These are phyloP conservation scores for Vespertilio murinus DNA, from an alignment of 2,797 vertebrate genomes.

Conservation along the genomic window DNA sequence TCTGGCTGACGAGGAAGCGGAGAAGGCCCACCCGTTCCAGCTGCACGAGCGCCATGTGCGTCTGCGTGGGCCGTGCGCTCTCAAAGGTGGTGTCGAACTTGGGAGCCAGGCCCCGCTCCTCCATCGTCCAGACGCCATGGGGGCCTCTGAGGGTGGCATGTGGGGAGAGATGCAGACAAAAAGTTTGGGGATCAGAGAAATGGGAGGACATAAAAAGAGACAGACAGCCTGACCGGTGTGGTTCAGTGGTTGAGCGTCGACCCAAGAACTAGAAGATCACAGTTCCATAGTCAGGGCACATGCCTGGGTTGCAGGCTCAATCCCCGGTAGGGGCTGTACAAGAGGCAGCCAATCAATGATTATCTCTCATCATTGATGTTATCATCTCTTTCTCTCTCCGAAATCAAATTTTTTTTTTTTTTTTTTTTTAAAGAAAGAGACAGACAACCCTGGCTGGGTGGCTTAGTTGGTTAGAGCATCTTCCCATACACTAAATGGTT, in stretches of 20 bases:
- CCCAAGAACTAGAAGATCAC: neutral
- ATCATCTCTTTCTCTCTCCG: neutral
- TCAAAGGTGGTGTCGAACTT: conserved; percentile 97
- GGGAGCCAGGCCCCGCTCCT: conserved; percentile 92
- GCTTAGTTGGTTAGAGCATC: no score
- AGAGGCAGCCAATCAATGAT: neutral
- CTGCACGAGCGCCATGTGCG: conserved; percentile 94
- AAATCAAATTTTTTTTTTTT: neutral
- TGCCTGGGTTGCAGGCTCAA: neutral
- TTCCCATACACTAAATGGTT: no score
- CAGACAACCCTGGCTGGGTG: neutral
- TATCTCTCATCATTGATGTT: neutral
- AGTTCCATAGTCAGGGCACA: neutral
- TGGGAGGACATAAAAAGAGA: neutral
- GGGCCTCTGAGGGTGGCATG: conserved; percentile 88
- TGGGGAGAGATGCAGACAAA: neutral
- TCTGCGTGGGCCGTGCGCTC: conserved; percentile 92
- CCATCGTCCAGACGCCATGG: conserved; percentile 97
- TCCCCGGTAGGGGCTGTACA: neutral
- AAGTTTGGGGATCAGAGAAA: neutral
- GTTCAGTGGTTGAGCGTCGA: neutral
- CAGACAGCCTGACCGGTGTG: neutral
- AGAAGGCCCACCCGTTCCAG: conserved; percentile 92
- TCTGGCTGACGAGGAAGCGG: conserved; percentile 97
- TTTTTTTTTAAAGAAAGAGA: neutral